Evolutionary conservation across 1,140 invertebrate species (phyloP).

Genomic region (Cydia amplana): DNA sequence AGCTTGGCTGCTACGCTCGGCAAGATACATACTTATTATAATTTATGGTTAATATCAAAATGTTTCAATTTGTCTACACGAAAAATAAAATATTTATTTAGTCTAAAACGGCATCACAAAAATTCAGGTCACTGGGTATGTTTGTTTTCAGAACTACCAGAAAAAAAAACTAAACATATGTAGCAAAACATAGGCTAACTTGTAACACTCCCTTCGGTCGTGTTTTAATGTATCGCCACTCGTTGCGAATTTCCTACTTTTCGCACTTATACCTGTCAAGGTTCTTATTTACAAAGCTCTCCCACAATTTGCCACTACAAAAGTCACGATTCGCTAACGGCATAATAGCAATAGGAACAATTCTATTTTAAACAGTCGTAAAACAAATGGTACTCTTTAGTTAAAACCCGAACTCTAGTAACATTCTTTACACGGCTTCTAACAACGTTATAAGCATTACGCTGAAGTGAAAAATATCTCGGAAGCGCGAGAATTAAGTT

Average conservation of each 20-base stretch:
- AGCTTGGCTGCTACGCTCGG: background rate
- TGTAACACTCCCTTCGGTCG: too few relatives aligned
- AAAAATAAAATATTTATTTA: too few relatives aligned
- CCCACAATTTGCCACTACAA: background rate
- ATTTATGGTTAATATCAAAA: background rate
- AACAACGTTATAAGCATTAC: conserved; percentile 2
- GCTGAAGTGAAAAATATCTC: conserved; percentile 9
- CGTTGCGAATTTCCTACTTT: too few relatives aligned
- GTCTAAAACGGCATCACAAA: too few relatives aligned
- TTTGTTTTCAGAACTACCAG: too few relatives aligned
- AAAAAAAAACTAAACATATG: too few relatives aligned
- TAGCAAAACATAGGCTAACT: too few relatives aligned
- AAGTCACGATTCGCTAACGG: background rate
- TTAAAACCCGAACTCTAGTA: background rate
- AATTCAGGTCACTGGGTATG: too few relatives aligned
- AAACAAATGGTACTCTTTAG: background rate
- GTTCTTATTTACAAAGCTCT: background rate
- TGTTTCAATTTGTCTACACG: background rate
- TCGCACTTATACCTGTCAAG: too few relatives aligned
- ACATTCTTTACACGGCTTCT: background rate
- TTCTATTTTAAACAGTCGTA: background rate
- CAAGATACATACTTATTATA: background rate
- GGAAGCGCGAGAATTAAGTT: background rate
- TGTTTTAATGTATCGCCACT: too few relatives aligned
- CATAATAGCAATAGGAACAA: background rate